Conservation (phyloP, 2,888 invertebrate species). For the Isotomurus palustris region DNA sequence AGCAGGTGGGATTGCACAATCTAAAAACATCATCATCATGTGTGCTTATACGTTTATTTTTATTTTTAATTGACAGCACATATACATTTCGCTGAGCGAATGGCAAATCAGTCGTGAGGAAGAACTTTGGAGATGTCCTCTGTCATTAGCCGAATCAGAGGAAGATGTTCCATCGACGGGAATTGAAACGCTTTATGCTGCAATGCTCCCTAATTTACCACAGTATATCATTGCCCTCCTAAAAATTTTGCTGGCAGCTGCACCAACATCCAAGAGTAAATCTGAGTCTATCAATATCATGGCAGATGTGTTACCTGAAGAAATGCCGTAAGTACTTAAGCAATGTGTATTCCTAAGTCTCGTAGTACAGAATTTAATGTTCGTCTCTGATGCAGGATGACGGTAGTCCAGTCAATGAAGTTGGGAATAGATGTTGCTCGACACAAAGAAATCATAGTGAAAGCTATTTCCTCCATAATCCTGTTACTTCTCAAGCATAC, state of each 20-base stretch:
- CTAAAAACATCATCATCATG: neutral
- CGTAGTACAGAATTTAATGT: neutral
- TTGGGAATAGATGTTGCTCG: slow-evolving; percentile 95
- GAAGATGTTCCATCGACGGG: slow-evolving; percentile 66
- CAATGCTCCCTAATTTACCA: slow-evolving; percentile 91
- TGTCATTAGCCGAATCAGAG: slow-evolving; percentile 76
- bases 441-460: slow-evolving; percentile 62
- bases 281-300: slow-evolving; percentile 97
- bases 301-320: slow-evolving; percentile 94
- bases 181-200: slow-evolving; percentile 83
- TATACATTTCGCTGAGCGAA: slow-evolving; percentile 90
- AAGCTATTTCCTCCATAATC: slow-evolving; percentile 68
- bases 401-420: slow-evolving; percentile 89
- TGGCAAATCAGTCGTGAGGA: slow-evolving; percentile 86
- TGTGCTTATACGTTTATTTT: neutral
- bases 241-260: slow-evolving; percentile 93
- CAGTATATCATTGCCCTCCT: slow-evolving; percentile 96
- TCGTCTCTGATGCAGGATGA: slow-evolving; percentile 58
- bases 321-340: slow-evolving; percentile 74
- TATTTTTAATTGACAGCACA: slow-evolving; percentile 60
- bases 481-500: slow-evolving; percentile 92
- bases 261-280: slow-evolving; percentile 98
- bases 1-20: slow-evolving; percentile 55
- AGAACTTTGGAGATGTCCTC: slow-evolving; percentile 83
- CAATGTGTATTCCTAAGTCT: neutral